Base-by-base conservation (phyloP, 2,797 vertebrate species). In the Clarias fuscus region DNA sequence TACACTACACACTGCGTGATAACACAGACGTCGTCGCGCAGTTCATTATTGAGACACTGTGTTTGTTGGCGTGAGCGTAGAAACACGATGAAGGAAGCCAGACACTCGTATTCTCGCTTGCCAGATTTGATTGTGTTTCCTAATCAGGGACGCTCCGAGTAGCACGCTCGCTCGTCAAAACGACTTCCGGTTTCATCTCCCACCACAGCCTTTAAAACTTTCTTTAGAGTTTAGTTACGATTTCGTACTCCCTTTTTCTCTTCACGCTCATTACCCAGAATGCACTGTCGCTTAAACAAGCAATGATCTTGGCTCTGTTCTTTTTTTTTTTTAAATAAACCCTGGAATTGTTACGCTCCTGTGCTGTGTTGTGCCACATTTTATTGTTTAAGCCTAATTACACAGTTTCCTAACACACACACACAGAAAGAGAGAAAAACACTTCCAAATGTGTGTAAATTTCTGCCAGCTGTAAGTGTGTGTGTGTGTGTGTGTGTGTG, bases 251-350 rank as follows among this genome's bases (percentile, higher is more conserved):
- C 10, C 53, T 18, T 56, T 65, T 70, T 68, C 22, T 18, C 27
- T 75, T 58, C 53, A 59, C 76, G 48, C 48, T 85, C 82, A 86
- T 86, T 86, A 85, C 59, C 48, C 78, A 27, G 62, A 79, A 59
- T 82, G 71, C 79, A 84, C 78, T 70, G 53, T 72, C 61, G 61
- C 40, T 88, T 88, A 85, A 88, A 84, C 83, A 86, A 82, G 86
- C 87, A 88, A 86, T 75, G 85, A 83, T 77, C 84, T 84, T 27
- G 5, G 40, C 82, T 82, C 22, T 75, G 43, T 40, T 64, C 67
- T 27, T 53, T 53, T 13, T 53, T 48, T 53, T 53, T 53, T 53
- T 53, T 53, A 53, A 53, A 62, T 71, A 22, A 84, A 88, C 80
- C 86, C 80, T 84, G 80, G 86, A 53, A 88, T 71, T 78, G 82